Conservation (phyloP, 1,140 invertebrate genomes). For the Proales similis region DNA sequence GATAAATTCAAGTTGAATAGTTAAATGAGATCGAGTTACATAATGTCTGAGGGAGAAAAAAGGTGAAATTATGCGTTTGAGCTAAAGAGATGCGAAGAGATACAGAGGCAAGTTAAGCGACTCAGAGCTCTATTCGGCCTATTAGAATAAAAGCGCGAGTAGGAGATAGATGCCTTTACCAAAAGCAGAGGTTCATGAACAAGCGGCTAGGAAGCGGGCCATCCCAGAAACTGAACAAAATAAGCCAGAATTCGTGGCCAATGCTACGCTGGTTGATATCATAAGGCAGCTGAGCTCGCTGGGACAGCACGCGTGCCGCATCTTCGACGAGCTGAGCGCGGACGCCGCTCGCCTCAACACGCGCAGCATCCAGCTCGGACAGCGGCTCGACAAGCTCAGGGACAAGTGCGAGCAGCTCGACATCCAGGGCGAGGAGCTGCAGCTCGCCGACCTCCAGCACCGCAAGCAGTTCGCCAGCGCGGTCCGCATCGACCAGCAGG, state of each 20-base stretch:
- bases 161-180: too few relatives aligned
- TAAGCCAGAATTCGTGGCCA: constrained; percentile 91
- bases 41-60: too few relatives aligned
- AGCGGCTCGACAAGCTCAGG: constrained; percentile 80
- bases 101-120: too few relatives aligned
- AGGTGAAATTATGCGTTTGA: too few relatives aligned
- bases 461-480: constrained; percentile 90
- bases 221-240: constrained; percentile 70
- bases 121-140: too few relatives aligned
- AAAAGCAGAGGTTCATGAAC: too few relatives aligned
- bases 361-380: constrained; percentile 76
- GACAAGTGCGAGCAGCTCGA: constrained; percentile 90
- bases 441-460: constrained; percentile 79
- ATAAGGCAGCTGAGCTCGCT: constrained; percentile 77
- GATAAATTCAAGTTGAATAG: too few relatives aligned
- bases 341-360: constrained; percentile 76
- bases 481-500: constrained; percentile 86
- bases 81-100: too few relatives aligned
- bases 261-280: constrained; percentile 87
- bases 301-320: constrained; percentile 89
- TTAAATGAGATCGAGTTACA: too few relatives aligned
- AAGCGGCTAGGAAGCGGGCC: too few relatives aligned
- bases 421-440: constrained; percentile 86
- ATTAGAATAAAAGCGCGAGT: too few relatives aligned
- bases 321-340: constrained; percentile 82